Evolutionary conservation across 2,797 vertebrate genomes (phyloP), one percentile per base, ranked within the genome.

Genomic region (Calcarius lapponicus): DNA sequence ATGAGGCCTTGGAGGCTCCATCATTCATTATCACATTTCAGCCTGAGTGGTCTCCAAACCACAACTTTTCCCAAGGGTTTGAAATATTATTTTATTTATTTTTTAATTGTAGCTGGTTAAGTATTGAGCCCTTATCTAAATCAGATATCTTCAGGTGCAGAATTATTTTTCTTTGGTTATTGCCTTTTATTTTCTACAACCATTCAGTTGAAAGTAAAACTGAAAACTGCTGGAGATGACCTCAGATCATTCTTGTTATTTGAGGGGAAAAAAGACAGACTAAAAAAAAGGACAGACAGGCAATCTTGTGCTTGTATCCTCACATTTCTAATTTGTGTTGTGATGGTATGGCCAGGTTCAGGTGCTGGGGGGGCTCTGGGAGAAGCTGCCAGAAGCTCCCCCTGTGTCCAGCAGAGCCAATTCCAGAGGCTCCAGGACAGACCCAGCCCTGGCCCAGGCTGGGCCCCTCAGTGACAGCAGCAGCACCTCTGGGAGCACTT

Each of bases 21-120:
- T 80, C 83, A 19, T 38, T 91, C 80, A 69, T 84, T 79, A 93
- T 24, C 83, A 58, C 70, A 71, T 88, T 92, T 90, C 80, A 91
- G 80, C 75, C 76, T 69, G 76, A 93, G 76, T 67, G 57, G 76
- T 69, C 92, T 93, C 83, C 74, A 93, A 91, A 92, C 64, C 74
- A 93, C 93, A 88, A 21, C n/a, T 92, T 62, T 79, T 82, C 86
- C 50, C 66, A 69, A 69, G 38, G 66, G 78, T 75, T 32, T 71
- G 18, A 64, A 80, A 60, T 60, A 38, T 17, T 48, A 31, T 78
- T 56, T 86, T 69, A 48, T 60, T 65, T 61, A 32, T 38, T 79
- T 92, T 74, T 72, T 19, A 58, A 86, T 70, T 93, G 60, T 45
- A 88, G 36, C 36, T 80, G 21, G 36, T 79, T 85, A 92, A 86